Conservation (phyloP, 2,113 vertebrate genomes). For the Cettia cetti region DNA sequence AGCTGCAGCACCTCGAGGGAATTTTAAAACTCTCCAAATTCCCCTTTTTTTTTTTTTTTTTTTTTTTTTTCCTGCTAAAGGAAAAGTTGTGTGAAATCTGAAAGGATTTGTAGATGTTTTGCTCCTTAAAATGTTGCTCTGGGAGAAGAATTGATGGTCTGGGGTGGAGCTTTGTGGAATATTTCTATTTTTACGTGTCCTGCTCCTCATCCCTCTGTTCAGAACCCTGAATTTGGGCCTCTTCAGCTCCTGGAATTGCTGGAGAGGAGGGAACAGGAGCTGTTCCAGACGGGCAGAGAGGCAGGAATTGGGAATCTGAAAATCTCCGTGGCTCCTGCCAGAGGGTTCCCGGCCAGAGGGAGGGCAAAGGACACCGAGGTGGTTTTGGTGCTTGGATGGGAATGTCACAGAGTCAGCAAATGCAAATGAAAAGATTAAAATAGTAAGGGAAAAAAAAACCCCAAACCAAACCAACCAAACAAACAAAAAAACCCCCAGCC, state of each 20-base stretch:
- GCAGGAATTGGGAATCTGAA: neutral
- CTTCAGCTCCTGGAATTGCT: neutral
- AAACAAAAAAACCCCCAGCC: no score
- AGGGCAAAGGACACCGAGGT: neutral
- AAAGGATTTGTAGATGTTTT: neutral
- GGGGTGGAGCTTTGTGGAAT: neutral
- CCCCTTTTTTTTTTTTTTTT: neutral
- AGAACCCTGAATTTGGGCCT: neutral
- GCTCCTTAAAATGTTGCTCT: neutral
- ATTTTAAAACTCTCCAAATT: neutral
- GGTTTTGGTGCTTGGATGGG: neutral
- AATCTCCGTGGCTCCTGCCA: neutral
- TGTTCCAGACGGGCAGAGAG: neutral
- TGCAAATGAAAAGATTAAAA: neutral
- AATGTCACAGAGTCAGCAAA: neutral
- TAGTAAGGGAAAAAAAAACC: rapidly evolving
- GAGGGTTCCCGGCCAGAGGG: neutral
- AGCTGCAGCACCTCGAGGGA: neutral
- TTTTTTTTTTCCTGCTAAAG: neutral
- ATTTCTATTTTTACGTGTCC: rapidly evolving
- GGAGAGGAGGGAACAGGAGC: neutral
- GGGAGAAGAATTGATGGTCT: neutral
- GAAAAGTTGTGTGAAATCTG: rapidly evolving
- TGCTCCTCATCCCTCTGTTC: neutral
- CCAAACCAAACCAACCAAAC: no score